Percentiles rank a stretch among this genome's conserved stretches.
Conservation (phyloP, 30 jellyfish, hydroid and myxozoan species). For the Aurelia coerulea region DNA sequence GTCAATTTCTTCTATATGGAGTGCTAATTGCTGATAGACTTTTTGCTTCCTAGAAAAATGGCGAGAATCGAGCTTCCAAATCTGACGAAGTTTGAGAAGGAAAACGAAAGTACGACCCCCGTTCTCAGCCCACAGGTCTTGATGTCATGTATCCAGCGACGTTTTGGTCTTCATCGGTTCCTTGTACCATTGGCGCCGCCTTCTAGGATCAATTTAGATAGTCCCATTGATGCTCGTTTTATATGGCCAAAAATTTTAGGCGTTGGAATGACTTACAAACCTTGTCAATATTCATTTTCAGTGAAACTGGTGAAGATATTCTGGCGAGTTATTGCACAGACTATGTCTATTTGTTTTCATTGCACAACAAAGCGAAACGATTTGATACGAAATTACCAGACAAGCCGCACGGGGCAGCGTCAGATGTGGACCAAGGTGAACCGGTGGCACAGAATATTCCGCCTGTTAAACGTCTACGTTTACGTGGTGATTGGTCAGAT, state of each 20-base stretch:
- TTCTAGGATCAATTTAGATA: no score
- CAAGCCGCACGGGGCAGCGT: not conserved
- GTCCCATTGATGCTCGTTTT: no score
- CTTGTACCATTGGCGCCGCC: no score
- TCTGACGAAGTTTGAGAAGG: no score
- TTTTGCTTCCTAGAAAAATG: not conserved
- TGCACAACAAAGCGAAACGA: constrained; percentile 13
- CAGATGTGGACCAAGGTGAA: not conserved
- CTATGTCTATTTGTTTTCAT: constrained; percentile 75
- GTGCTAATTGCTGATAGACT: not conserved
- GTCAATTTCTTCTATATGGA: not conserved
- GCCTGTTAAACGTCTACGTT: constrained; percentile 79
- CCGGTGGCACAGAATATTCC: constrained; percentile 49
- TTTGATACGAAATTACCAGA: constrained; percentile 1
- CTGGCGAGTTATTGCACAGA: constrained; percentile 89
- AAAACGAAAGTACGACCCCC: no score
- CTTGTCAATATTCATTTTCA: constrained; percentile 1
- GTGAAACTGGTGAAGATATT: constrained; percentile 76
- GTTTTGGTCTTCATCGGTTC: no score
- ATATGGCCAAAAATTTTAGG: no score
- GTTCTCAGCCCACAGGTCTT: no score
- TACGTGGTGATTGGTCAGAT: constrained; percentile 98
- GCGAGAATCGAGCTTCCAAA: not conserved
- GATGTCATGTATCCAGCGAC: no score
- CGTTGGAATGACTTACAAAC: no score